Evolutionary conservation across 2,888 invertebrate genomes (phyloP), one percentile per base, ranked within the genome.

Genomic region (Ennomos fuscantarius): DNA sequence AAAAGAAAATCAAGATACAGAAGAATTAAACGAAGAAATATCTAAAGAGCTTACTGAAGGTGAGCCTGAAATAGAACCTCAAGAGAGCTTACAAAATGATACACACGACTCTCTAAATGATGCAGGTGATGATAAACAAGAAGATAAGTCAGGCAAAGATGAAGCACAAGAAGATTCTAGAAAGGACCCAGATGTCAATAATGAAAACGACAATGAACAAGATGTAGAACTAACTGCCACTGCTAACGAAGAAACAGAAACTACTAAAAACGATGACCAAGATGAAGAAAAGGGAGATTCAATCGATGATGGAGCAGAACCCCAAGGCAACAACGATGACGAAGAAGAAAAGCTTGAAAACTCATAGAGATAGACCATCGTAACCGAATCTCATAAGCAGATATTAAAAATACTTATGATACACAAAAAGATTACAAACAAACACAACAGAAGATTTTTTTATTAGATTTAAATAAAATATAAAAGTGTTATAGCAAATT

Each of bases 51-150:
- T 24, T 24, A 24, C 24, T 24, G 24, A 31, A 39, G 35, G 39
- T 11, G 46, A 55, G 44, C 2, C 10, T 1, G 43, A 51, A 43
- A 31, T 36, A 43, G 31, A 50, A n/a, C 10, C 36, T 31, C 34
- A 49, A 15, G 42, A 13, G 5, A 41, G 43, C 2, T n/a, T 32
- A 12, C 45, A 45, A 36, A 13, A 44, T 8, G 34, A 44, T 12
- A 43, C 43, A 13, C 9, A 41, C 11, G 51, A 47, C 15, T 8
- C 36, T 31, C n/a, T 36, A 10, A 24, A 41, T 35, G 32, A 46
- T 15, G 37, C n/a, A 15, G 37, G 15, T 6, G 1, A 11, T 11
- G 40, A 55, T 34, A n/a, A 44, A n/a, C 43, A 34, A 43, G 2
- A 12, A 12, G 8, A 35, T n/a, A 15, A 33, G 9, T 12, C 32